These are phyloP conservation scores for Leptoteleia sp. DNA, from an alignment of 1,140 invertebrate species.

Conservation along the genomic window DNA sequence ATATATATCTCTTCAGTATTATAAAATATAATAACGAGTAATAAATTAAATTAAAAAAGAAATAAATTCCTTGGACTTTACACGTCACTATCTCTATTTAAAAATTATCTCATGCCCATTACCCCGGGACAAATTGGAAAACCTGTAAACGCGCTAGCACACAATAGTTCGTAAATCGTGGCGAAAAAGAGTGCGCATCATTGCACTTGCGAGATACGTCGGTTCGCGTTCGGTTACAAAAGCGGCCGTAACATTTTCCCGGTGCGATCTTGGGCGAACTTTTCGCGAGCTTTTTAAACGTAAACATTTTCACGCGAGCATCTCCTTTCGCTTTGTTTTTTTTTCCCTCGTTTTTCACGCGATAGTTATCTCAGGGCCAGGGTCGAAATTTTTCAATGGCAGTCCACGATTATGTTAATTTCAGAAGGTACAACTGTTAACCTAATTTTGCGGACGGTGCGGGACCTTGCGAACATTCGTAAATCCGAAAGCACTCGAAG, in stretches of 20 bases:
- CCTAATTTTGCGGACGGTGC: conserved; percentile 42
- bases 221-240: conserved; percentile 34
- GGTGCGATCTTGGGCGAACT: conserved; percentile 35
- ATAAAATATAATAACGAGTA: too few species aligned
- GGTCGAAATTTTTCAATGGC: conserved; percentile 45
- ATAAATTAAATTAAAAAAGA: too few species aligned
- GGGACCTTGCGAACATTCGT: conserved; percentile 21
- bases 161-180: too few species aligned
- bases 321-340: too few species aligned
- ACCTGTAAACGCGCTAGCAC: too few species aligned
- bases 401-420: conserved; percentile 52
- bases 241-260: conserved; percentile 32
- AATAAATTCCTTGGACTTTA: too few species aligned
- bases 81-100: too few species aligned
- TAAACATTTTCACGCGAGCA: conserved; percentile 35
- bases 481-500: conserved; percentile 52
- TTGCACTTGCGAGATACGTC: conserved; percentile 22
- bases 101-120: too few species aligned
- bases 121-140: too few species aligned
- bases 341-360: conserved; percentile 44
- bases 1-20: too few species aligned
- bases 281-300: conserved; percentile 32
- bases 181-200: too few species aligned
- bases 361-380: conserved; percentile 27
- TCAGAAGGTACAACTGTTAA: conserved; percentile 34